Conservation (phyloP, 1,140 invertebrate species). For the Leptinotarsa lineolata region DNA sequence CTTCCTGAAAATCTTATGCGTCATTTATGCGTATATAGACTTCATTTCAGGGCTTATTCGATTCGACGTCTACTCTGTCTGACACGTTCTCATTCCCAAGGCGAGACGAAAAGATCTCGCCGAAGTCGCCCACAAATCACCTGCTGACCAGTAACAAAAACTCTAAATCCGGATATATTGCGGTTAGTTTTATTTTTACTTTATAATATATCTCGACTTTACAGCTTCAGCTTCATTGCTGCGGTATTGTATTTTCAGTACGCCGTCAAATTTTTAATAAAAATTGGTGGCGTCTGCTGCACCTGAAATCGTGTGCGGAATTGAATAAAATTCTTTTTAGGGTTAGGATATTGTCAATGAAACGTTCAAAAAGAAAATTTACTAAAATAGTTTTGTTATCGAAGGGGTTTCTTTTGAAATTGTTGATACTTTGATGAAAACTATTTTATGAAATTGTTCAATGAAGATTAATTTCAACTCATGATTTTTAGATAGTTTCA, state of each 20-base stretch:
- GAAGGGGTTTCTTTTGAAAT: too few species aligned
- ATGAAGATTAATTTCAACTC: too few species aligned
- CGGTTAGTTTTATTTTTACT: neutral
- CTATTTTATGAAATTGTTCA: too few species aligned
- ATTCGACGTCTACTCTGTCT: neutral
- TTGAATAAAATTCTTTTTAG: neutral
- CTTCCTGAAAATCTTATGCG: too few species aligned
- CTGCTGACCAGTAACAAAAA: neutral
- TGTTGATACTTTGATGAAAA: too few species aligned
- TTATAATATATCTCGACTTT: neutral
- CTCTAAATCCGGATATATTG: neutral
- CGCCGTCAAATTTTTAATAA: neutral
- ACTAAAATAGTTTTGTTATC: too few species aligned
- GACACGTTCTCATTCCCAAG: neutral
- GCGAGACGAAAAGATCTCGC: neutral
- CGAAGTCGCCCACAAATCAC: neutral
- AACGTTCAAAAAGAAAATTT: too few species aligned
- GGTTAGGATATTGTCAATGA: too few species aligned
- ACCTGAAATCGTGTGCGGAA: neutral
- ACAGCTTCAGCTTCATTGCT: neutral
- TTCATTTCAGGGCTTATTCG: neutral
- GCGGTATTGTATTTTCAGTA: neutral
- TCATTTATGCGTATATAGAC: too few species aligned
- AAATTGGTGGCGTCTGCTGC: constrained; percentile 7
- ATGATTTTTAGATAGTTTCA: too few species aligned